Evolutionary conservation across 1,140 invertebrate genomes (phyloP).

Genomic region (Dreissena rostriformis): DNA sequence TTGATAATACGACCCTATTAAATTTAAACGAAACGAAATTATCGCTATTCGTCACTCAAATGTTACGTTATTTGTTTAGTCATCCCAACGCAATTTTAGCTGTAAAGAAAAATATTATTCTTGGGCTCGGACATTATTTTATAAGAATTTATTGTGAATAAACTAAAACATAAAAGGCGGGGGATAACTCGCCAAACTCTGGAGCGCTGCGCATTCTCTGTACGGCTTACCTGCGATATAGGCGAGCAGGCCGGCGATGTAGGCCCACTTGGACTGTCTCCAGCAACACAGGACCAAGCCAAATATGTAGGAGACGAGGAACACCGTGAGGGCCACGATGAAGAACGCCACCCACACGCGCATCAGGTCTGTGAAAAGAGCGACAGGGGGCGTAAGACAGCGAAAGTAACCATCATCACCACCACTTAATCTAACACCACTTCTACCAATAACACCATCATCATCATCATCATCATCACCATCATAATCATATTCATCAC

Average conservation of each 20-base stretch:
- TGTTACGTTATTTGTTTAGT: no score
- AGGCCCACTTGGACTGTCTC: conserved; percentile 70
- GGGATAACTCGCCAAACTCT: no score
- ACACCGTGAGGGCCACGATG: conserved; percentile 69
- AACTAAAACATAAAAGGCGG: no score
- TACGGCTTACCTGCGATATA: conserved; percentile 68
- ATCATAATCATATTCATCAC: no score
- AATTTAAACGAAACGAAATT: no score
- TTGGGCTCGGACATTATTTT: no score
- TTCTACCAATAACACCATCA: not conserved
- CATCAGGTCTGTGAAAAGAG: conserved; percentile 70
- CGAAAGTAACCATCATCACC: not conserved
- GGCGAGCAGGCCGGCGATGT: conserved; percentile 71
- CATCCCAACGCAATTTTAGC: no score
- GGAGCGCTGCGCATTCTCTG: no score
- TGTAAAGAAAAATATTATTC: no score
- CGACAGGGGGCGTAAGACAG: not conserved
- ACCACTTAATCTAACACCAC: not conserved
- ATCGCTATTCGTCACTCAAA: no score
- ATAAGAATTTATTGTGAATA: no score
- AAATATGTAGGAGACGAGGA: conserved; percentile 72
- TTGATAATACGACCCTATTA: no score
- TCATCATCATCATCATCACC: not conserved
- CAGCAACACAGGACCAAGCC: conserved; percentile 74
- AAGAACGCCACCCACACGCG: conserved; percentile 75